Conservation (phyloP, 2,113 vertebrate genomes). For the Pygoscelis adeliae region DNA sequence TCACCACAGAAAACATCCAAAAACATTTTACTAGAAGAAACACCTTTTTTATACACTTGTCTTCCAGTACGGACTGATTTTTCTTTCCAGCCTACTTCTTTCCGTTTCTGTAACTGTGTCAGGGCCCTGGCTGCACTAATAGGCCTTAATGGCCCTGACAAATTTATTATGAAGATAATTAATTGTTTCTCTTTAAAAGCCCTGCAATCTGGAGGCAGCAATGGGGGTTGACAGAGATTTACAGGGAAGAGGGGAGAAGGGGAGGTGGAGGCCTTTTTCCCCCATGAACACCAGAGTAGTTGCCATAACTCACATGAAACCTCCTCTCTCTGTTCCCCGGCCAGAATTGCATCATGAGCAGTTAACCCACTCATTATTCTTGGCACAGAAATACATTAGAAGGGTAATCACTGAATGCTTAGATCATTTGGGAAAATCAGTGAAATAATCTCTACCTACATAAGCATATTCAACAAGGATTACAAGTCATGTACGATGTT, state of each 20-base stretch:
- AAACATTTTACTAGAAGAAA: not conserved
- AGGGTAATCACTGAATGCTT: not conserved
- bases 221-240: not conserved
- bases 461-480: not conserved
- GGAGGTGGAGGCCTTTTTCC: not conserved
- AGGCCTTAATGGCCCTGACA: not conserved
- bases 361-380: not conserved
- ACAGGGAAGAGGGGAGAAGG: not conserved
- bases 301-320: not conserved
- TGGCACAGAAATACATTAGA: slow-evolving; percentile 5
- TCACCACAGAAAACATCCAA: not conserved
- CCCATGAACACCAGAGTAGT: not conserved
- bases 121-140: not conserved
- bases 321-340: not conserved
- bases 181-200: slow-evolving; percentile 3
- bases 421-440: slow-evolving; percentile 16
- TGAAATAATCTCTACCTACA: not conserved
- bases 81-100: not conserved
- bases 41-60: not conserved
- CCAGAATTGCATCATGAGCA: not conserved
- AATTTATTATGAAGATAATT: slow-evolving; percentile 16
- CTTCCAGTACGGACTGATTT: not conserved
- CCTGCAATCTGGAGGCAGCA: not conserved
- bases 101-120: not conserved
- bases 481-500: not conserved